These are phyloP conservation scores for Candoia aspera DNA, from an alignment of 2,113 vertebrate species.

Conservation along the genomic window DNA sequence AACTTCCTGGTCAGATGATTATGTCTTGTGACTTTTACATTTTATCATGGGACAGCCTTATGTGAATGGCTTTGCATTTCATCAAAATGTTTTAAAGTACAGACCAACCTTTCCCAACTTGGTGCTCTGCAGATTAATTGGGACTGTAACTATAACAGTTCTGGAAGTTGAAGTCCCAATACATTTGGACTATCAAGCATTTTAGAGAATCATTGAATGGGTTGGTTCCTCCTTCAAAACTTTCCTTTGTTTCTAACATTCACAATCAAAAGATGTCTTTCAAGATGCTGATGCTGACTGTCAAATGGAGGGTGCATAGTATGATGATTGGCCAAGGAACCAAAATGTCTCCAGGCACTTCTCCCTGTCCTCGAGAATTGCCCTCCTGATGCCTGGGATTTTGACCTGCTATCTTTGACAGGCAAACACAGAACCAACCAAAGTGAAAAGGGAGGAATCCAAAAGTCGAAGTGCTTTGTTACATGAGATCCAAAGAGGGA, in stretches of 20 bases:
- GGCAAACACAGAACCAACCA: slow-evolving; percentile 68
- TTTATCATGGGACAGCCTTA: neutral
- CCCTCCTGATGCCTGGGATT: neutral
- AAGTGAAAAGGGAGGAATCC: slow-evolving; percentile 66
- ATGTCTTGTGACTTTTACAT: neutral
- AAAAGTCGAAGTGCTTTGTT: slow-evolving; percentile 85
- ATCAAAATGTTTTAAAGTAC: neutral
- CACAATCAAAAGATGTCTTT: neutral
- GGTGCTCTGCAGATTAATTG: neutral
- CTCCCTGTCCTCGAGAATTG: neutral
- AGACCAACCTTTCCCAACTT: neutral
- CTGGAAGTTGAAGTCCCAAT: neutral
- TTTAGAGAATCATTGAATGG: neutral
- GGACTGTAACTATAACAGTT: neutral
- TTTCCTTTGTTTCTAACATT: neutral
- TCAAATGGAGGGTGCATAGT: neutral
- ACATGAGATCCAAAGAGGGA: slow-evolving; percentile 92
- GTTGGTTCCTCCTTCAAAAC: neutral
- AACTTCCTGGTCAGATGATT: neutral
- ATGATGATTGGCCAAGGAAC: neutral
- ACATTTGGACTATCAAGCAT: neutral
- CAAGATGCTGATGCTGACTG: neutral
- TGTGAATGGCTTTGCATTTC: neutral
- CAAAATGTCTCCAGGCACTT: neutral
- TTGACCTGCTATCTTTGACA: slow-evolving; percentile 49